phyloP scores from a whole-genome alignment of 2,797 vertebrate genomes.

The Spinibarbus caldwelli region DNA sequence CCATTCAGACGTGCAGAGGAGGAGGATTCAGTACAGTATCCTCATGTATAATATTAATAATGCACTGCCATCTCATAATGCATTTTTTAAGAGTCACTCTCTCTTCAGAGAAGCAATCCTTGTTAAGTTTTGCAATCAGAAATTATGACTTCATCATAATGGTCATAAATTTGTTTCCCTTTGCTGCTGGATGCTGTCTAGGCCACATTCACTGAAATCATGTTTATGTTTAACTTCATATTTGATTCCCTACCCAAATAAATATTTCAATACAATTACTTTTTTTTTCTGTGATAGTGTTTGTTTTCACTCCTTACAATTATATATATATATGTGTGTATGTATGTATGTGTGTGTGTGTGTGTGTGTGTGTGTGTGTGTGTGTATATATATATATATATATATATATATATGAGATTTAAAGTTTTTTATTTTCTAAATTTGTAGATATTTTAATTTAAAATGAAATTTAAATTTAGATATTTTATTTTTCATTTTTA shows the following conservation, averaged over 20 bases:
- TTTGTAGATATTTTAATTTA: background rate
- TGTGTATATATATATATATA: background rate
- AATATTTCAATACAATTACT: background rate
- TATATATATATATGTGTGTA: background rate
- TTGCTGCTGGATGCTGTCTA: background rate
- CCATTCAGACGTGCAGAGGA: background rate
- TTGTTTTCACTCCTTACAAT: background rate
- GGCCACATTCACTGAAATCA: background rate
- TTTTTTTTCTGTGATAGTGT: background rate
- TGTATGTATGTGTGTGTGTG: background rate
- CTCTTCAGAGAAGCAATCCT: background rate
- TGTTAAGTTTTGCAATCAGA: constrained; percentile 8
- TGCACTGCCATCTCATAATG: background rate
- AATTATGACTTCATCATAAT: background rate
- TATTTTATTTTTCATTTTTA: background rate
- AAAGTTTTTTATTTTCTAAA: background rate
- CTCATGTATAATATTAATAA: constrained; percentile 16
- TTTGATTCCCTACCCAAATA: background rate
- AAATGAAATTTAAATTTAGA: background rate
- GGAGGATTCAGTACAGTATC: constrained; percentile 12
- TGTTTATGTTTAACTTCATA: background rate
- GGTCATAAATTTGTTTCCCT: background rate
- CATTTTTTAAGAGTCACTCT: background rate
- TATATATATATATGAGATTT: background rate
- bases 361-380: background rate